phyloP scores from a whole-genome alignment of 2,113 vertebrate genomes.

The Himantopus leucocephalus region DNA sequence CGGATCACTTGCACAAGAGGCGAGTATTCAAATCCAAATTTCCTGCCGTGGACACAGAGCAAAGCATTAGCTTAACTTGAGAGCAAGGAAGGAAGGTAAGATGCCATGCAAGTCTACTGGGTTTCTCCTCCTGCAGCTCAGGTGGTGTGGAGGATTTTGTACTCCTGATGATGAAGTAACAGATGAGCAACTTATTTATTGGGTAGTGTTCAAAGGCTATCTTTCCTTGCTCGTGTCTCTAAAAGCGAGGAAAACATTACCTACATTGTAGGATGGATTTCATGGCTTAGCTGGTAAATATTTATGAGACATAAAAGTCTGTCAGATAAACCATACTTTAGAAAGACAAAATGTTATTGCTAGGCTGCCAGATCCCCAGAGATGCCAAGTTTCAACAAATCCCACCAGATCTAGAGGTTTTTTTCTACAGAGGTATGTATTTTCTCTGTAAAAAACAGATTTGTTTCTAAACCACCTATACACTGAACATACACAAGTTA shows the following conservation, averaged over 20 bases:
- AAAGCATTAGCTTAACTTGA: neutral
- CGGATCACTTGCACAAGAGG: neutral
- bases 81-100: neutral
- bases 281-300: neutral
- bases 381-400: neutral
- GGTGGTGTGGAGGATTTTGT: neutral
- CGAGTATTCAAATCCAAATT: neutral
- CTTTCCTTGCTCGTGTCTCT: neutral
- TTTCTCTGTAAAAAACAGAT: neutral
- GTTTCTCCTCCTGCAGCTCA: neutral
- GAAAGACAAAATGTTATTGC: neutral
- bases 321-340: neutral
- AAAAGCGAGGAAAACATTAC: neutral
- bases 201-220: neutral
- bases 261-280: neutral
- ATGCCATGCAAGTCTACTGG: neutral
- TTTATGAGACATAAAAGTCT: constrained; percentile 4
- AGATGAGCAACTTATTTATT: neutral
- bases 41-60: neutral
- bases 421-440: neutral
- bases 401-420: neutral
- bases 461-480: neutral
- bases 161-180: neutral
- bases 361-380: neutral
- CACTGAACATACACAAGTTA: neutral